Evolutionary conservation across 1,140 invertebrate genomes (phyloP).

Genomic region (Scaptomyza pallida): DNA sequence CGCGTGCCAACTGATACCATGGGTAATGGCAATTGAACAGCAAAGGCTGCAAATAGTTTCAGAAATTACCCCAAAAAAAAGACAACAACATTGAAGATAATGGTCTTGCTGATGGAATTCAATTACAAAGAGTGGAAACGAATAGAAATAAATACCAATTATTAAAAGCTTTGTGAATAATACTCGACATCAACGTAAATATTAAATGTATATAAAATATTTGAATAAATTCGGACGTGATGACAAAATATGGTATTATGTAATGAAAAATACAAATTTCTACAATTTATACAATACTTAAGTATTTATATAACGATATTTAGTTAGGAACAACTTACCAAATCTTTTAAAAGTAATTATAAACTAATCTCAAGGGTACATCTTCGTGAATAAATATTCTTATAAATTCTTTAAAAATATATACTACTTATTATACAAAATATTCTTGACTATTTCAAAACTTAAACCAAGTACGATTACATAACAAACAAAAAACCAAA

Average conservation of each 20-base stretch:
- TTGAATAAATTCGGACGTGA: constrained; percentile 6
- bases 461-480: constrained; percentile 41
- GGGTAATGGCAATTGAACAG: constrained; percentile 33
- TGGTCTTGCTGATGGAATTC: constrained; percentile 47
- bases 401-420: constrained; percentile 43
- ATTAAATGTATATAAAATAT: constrained; percentile 14
- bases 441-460: constrained; percentile 57
- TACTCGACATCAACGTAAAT: neutral
- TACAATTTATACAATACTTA: constrained; percentile 67
- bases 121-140: constrained; percentile 41
- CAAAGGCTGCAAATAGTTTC: constrained; percentile 37
- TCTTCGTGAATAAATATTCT: constrained; percentile 58
- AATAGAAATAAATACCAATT: constrained; percentile 11
- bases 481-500: too few species aligned
- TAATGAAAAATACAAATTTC: constrained; percentile 44
- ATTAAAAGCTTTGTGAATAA: constrained; percentile 8
- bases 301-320: constrained; percentile 44
- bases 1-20: constrained; percentile 44
- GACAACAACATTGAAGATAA: constrained; percentile 39
- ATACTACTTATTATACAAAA: constrained; percentile 53
- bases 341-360: constrained; percentile 64
- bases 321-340: constrained; percentile 72
- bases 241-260: constrained; percentile 62
- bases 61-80: constrained; percentile 33
- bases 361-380: constrained; percentile 48